phyloP scores from a whole-genome alignment of 2,113 vertebrate species.

The Oenanthe oenanthe region DNA sequence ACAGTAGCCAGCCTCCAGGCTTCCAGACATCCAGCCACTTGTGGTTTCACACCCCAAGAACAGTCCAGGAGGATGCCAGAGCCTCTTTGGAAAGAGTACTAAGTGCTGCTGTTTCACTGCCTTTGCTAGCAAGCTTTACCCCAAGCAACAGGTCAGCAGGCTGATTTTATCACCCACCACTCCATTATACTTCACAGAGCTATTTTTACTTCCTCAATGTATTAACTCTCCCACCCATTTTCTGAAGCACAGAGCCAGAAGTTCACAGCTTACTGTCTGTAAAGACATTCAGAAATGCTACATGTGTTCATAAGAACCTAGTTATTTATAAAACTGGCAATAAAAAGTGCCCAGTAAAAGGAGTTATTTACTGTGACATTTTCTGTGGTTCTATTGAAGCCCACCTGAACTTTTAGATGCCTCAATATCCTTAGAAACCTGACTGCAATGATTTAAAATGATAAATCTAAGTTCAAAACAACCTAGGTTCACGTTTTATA shows the following conservation, averaged over 20 bases:
- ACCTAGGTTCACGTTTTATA: background rate
- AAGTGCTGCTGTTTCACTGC: background rate
- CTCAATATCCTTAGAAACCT: background rate
- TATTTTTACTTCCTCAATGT: slow-evolving; percentile 27
- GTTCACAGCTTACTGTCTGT: slow-evolving; percentile 26
- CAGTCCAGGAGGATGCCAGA: background rate
- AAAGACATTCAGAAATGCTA: slow-evolving; percentile 1
- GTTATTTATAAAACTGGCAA: slow-evolving; percentile 15
- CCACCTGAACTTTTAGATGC: background rate
- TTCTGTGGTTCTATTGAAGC: background rate
- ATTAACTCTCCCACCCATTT: slow-evolving; percentile 52
- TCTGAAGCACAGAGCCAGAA: background rate
- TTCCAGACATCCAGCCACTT: background rate
- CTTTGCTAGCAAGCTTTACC: background rate
- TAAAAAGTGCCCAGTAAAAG: background rate
- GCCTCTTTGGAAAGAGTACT: background rate
- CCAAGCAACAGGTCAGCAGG: background rate
- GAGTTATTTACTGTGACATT: background rate
- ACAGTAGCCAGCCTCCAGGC: background rate
- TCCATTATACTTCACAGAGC: background rate
- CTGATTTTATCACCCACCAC: background rate
- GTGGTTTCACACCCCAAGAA: background rate
- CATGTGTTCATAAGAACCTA: background rate
- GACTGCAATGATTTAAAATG: background rate
- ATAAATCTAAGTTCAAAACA: background rate